Conservation (phyloP, 2,797 vertebrate genomes). For the Margarornis squamiger region DNA sequence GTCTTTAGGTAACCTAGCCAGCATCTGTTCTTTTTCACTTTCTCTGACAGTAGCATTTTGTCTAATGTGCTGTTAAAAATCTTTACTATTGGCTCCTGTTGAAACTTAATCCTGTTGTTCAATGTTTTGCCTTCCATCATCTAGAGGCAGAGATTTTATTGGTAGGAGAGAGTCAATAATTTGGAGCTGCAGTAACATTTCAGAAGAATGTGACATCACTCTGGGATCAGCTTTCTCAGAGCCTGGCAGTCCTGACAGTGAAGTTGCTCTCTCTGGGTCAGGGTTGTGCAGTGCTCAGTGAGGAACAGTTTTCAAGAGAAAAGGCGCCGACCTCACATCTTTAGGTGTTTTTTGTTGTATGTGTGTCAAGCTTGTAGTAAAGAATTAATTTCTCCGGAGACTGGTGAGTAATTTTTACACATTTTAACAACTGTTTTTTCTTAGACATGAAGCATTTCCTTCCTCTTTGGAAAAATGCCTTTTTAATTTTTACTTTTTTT, state of each 20-base stretch:
- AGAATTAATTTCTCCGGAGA: constrained; percentile 35
- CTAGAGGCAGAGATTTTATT: constrained; percentile 29
- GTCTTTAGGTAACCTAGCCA: neutral
- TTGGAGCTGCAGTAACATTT: constrained; percentile 70
- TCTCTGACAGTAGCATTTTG: neutral
- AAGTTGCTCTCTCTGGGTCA: constrained; percentile 55
- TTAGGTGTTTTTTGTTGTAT: neutral
- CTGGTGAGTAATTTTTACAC: constrained; percentile 69
- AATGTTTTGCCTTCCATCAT: neutral
- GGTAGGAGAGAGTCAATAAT: constrained; percentile 28
- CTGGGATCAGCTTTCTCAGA: constrained; percentile 76
- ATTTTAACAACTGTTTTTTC: constrained; percentile 13
- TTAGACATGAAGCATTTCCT: neutral
- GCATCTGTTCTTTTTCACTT: neutral
- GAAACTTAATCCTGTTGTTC: neutral
- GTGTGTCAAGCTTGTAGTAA: neutral
- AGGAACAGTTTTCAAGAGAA: constrained; percentile 59
- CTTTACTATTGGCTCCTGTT: neutral
- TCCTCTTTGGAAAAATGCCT: neutral
- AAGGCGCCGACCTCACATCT: constrained; percentile 5
- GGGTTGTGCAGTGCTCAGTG: constrained; percentile 48
- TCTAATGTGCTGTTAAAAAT: neutral
- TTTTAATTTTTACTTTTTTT: neutral
- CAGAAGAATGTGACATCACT: constrained; percentile 82
- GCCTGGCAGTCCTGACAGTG: constrained; percentile 68